These are phyloP conservation scores for Sebastes variabilis DNA, from an alignment of 2,797 vertebrate species.

Conservation along the genomic window DNA sequence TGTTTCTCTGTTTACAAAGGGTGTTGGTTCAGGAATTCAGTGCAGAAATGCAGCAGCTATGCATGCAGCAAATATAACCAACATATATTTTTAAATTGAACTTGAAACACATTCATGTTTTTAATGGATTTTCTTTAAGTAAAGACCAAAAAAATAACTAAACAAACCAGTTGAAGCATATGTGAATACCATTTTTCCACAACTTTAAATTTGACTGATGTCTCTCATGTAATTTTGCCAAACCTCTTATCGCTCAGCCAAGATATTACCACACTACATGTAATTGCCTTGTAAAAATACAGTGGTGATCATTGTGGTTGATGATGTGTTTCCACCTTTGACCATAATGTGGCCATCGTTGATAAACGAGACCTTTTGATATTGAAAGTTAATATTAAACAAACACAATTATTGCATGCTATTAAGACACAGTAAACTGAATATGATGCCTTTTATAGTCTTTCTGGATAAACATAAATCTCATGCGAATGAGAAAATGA, in stretches of 20 bases:
- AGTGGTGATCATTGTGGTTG: neutral
- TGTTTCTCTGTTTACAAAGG: constrained; percentile 42
- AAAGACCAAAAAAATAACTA: neutral
- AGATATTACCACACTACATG: neutral
- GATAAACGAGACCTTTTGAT: constrained; percentile 68
- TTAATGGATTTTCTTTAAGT: neutral
- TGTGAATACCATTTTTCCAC: neutral
- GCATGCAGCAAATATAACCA: neutral
- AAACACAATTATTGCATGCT: neutral
- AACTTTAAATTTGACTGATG: neutral
- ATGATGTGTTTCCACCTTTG: constrained; percentile 39
- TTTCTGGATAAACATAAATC: neutral
- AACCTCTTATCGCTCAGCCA: neutral
- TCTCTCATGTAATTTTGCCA: neutral
- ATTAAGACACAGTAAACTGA: neutral
- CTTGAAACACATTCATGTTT: neutral
- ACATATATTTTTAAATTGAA: neutral
- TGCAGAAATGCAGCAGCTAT: neutral
- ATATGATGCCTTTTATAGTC: neutral
- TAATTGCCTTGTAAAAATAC: neutral
- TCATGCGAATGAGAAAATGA: neutral
- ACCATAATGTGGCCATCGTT: constrained; percentile 31
- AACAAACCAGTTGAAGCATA: neutral
- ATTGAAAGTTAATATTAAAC: constrained; percentile 50
- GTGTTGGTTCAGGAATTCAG: neutral